Conservation (phyloP, 2,113 vertebrate species). For the Murina feae region DNA sequence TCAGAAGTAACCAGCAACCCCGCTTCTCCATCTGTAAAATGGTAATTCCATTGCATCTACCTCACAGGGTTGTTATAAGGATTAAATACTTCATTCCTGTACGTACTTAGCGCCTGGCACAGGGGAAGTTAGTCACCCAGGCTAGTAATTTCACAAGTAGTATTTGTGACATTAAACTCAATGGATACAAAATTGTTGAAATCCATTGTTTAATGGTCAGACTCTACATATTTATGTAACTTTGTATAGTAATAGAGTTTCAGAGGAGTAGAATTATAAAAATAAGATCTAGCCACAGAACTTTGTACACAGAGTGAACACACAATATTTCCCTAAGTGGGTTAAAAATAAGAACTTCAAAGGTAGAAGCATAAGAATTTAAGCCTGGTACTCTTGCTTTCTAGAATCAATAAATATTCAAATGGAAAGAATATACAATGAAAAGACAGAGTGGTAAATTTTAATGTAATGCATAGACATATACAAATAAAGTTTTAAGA, state of each 20-base stretch:
- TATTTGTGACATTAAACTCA: neutral
- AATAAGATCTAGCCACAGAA: neutral
- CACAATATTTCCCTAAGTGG: neutral
- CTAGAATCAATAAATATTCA: neutral
- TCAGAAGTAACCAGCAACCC: neutral
- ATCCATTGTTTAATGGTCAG: neutral
- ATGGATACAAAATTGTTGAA: neutral
- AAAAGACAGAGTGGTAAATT: neutral
- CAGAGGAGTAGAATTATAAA: neutral
- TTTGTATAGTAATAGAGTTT: neutral
- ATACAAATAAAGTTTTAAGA: slow-evolving; percentile 17
- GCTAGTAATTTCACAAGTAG: neutral
- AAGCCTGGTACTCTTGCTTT: neutral
- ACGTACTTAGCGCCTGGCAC: neutral
- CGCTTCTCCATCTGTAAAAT: neutral
- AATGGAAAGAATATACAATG: neutral
- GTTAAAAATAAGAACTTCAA: neutral
- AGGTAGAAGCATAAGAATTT: neutral
- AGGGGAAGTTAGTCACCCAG: neutral
- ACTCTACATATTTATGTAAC: neutral
- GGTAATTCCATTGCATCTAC: neutral
- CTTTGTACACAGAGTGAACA: neutral
- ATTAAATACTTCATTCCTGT: neutral
- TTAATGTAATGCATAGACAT: neutral
- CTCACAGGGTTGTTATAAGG: neutral